Evolutionary conservation across 2,797 vertebrate species (phyloP), one percentile per base, ranked within the genome.

Genomic region (Microctenopoma lineatum): DNA sequence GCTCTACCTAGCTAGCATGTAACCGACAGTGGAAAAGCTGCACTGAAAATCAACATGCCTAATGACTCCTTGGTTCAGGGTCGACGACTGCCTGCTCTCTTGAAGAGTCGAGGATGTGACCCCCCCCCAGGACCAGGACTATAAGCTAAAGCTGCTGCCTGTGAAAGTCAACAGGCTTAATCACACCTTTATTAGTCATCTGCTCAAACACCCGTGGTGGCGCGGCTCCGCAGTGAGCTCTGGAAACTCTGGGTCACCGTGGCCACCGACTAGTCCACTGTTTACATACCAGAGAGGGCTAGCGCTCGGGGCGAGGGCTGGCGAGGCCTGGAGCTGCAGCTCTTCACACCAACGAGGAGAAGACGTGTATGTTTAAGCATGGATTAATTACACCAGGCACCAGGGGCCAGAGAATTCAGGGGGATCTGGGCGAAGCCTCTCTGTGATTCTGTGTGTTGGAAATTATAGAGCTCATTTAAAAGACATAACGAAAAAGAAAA

Each of bases 191-290:
- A 90, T 90, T 86, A 89, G 78, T 87, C 79, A 86, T 82, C 76
- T 65, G 74, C 66, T 90, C 84, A 82, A 77, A 85, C 80, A 42
- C 58, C 80, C 57, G 79, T 81, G 84, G 87, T 87, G 86, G 87
- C 77, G 58, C 50, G 18, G 62, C 75, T 75, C 79, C 79, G 81
- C 84, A 75, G 67, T 56, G 73, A 89, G 80, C 77, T 74, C 67
- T 93, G 92, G 93, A 94, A 94, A 93, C 74, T 91, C 42, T 79
- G 89, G 87, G 85, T 94, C 91, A 93, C 88, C 73, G 74, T n/a
- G 86, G 66, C 59, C 58, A 27, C 58, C 85, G 88, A 84, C 84
- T 73, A 68, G 80, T 48, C 18, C 74, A 16, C 61, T 93, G 91
- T 92, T 90, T 89, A 84, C 87, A 87, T 90, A 87, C 87, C 85